phyloP scores from a whole-genome alignment of 2,113 vertebrate genomes.

The Oryctolagus cuniculus region DNA sequence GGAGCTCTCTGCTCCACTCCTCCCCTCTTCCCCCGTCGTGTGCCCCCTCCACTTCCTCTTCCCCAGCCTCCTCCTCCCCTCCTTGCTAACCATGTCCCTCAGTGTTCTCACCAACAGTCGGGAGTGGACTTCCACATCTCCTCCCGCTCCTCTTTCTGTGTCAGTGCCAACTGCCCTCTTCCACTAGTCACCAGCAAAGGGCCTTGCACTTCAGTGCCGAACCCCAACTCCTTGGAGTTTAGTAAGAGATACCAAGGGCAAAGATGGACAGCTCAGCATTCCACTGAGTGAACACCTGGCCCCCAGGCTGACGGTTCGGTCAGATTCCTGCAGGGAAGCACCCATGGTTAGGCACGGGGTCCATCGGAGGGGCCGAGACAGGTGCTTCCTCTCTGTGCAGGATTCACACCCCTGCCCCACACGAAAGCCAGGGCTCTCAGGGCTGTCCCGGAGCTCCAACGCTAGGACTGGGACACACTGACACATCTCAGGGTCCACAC shows the following conservation, averaged over 20 bases:
- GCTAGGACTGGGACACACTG: not conserved
- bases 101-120: not conserved
- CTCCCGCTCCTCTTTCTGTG: not conserved
- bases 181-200: not conserved
- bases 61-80: not conserved
- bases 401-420: not conserved
- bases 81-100: not conserved
- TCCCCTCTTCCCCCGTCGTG: not conserved
- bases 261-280: not conserved
- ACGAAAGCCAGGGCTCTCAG: not conserved
- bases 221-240: not conserved
- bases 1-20: not conserved
- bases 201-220: not conserved
- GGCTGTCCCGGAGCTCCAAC: not conserved
- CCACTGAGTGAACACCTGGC: slow-evolving; percentile 1
- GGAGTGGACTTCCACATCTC: not conserved
- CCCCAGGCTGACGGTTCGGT: not conserved
- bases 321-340: not conserved
- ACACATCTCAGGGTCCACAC: not conserved
- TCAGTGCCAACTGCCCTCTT: not conserved
- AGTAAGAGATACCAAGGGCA: not conserved
- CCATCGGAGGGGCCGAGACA: not conserved
- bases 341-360: not conserved
- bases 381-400: not conserved
- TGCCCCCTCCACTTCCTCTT: not conserved